phyloP scores from a whole-genome alignment of 2,888 invertebrate species.

The Cyrtodaria siliqua region DNA sequence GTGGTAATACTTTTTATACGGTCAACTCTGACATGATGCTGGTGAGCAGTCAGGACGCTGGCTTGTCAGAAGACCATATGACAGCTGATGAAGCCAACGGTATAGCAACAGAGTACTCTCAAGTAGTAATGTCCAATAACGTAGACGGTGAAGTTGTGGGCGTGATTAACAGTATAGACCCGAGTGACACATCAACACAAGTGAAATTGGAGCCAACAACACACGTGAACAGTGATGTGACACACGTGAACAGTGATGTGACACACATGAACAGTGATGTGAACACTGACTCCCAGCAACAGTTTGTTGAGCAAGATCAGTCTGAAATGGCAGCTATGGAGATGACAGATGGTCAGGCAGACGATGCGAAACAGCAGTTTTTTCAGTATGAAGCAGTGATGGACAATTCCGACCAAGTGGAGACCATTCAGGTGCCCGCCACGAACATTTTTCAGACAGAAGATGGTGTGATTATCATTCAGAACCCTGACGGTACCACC shows the following conservation, averaged over 20 bases:
- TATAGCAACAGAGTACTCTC: too few species aligned
- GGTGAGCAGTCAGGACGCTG: slow-evolving; percentile 4
- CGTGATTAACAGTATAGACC: slow-evolving; percentile 39
- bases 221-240: too few species aligned
- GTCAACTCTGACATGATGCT: slow-evolving; percentile 31
- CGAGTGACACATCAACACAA: slow-evolving; percentile 16
- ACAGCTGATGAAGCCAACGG: too few species aligned
- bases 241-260: too few species aligned
- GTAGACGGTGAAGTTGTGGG: slow-evolving; percentile 10
- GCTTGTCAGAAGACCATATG: too few species aligned
- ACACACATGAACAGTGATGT: slow-evolving; percentile 2
- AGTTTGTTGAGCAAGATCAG: slow-evolving; percentile 1
- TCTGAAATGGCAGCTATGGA: slow-evolving; percentile 15
- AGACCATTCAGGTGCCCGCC: slow-evolving; percentile 57
- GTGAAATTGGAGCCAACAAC: background rate
- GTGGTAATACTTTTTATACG: slow-evolving; percentile 17
- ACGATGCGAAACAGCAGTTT: slow-evolving; percentile 15
- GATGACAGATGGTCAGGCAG: slow-evolving; percentile 7
- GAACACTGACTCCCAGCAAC: background rate
- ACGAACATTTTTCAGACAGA: slow-evolving; percentile 81
- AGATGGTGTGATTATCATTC: slow-evolving; percentile 82
- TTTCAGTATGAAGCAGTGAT: slow-evolving; percentile 7
- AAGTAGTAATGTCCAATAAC: too few species aligned
- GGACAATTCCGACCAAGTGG: slow-evolving; percentile 17
- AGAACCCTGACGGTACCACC: slow-evolving; percentile 83